Percentiles rank a stretch among this genome's conserved stretches.
Evolutionary conservation across 1,140 invertebrate species (phyloP).

Genomic region (Adoxophyes honmai): DNA sequence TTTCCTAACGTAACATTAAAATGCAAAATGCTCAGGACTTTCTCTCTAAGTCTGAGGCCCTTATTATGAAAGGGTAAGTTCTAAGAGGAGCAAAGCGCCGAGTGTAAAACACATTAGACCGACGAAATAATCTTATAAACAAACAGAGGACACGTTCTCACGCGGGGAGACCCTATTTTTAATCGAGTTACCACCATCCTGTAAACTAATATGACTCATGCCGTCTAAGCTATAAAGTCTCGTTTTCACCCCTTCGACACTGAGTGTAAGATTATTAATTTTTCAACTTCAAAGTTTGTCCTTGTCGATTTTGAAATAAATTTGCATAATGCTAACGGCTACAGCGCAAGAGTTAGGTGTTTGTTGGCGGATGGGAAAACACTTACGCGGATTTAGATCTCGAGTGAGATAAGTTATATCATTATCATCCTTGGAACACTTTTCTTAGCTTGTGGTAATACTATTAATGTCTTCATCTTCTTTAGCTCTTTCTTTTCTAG

Average conservation of each 20-base stretch:
- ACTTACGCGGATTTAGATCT: too few relatives aligned
- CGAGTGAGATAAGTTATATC: too few relatives aligned
- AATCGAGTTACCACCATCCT: constrained; percentile 7
- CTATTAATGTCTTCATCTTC: too few relatives aligned
- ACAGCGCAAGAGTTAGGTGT: too few relatives aligned
- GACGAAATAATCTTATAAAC: constrained; percentile 15
- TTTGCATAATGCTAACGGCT: background rate
- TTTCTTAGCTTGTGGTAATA: too few relatives aligned
- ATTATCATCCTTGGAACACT: too few relatives aligned
- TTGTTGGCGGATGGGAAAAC: too few relatives aligned
- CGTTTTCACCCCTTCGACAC: background rate
- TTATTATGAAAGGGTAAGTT: background rate
- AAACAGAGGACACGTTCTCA: constrained; percentile 13
- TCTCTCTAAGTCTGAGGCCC: background rate
- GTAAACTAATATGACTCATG: background rate
- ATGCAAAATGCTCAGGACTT: too few relatives aligned
- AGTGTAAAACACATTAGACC: constrained; percentile 15
- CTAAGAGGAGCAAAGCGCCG: background rate
- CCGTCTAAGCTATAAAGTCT: background rate
- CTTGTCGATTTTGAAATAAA: constrained; percentile 10
- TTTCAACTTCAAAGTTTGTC: constrained; percentile 10
- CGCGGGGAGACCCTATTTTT: constrained; percentile 13
- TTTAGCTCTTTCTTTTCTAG: too few relatives aligned
- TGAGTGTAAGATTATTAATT: constrained; percentile 10
- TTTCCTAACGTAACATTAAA: too few relatives aligned